Conservation (phyloP, 2,113 vertebrate species). For the Grus americana region DNA sequence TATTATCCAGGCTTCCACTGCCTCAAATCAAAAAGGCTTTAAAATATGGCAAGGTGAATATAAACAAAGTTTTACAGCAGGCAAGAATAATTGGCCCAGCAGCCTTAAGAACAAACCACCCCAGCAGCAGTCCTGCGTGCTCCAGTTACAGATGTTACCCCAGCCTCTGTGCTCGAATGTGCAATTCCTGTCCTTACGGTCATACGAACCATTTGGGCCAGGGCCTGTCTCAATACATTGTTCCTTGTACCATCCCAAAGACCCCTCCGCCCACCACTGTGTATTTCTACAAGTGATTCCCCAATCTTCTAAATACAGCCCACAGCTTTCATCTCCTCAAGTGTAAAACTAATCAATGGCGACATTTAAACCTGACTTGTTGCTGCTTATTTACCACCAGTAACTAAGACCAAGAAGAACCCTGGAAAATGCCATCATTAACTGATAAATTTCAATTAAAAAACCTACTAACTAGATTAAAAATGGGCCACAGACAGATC, state of each 20-base stretch:
- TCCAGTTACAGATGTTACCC: neutral
- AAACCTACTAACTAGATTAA: neutral
- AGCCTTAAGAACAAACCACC: neutral
- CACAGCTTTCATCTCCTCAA: neutral
- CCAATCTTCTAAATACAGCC: neutral
- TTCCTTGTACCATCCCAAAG: neutral
- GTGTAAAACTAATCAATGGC: neutral
- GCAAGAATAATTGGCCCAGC: neutral
- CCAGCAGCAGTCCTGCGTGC: neutral
- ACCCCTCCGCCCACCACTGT: neutral
- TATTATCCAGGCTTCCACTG: neutral
- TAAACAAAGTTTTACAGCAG: neutral
- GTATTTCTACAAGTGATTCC: neutral
- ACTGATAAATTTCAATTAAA: neutral
- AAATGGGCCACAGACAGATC: neutral
- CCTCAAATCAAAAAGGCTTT: neutral
- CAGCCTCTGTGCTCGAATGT: neutral
- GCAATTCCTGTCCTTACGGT: neutral
- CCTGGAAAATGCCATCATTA: neutral
- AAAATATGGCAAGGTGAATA: neutral
- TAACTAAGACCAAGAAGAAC: neutral
- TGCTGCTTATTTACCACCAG: neutral
- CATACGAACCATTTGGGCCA: fast-evolving
- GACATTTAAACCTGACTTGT: neutral
- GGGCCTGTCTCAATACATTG: neutral